Percentiles rank a stretch among this genome's conserved stretches.
Conservation (phyloP, 53 echinoderm and acorn worm genomes). For the Temnopleurus reevesii region DNA sequence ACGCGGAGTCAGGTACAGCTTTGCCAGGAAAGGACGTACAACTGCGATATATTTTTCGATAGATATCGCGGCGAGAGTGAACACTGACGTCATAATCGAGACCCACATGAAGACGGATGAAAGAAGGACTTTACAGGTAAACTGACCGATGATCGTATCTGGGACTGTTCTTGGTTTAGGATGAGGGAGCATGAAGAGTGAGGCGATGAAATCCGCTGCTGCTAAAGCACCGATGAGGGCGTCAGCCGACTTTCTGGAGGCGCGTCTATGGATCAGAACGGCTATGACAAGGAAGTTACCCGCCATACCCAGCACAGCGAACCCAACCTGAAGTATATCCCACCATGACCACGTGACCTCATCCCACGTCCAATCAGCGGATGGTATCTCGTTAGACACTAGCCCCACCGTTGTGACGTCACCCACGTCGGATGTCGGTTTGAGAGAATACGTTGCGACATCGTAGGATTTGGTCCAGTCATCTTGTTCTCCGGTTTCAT, state of each 20-base stretch:
- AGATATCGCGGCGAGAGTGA: conserved; percentile 13
- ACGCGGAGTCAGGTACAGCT: neutral
- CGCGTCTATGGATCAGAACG: conserved; percentile 2
- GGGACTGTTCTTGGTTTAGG: neutral
- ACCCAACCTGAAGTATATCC: conserved; percentile 13
- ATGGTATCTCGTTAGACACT: no score
- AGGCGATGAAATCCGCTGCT: conserved; percentile 1
- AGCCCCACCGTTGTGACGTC: no score
- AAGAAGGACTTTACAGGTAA: neutral
- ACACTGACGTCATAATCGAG: neutral
- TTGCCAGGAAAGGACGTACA: neutral
- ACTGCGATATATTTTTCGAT: conserved; percentile 13
- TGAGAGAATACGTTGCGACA: no score
- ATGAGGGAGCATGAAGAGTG: conserved; percentile 20
- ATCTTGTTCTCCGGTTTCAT: no score
- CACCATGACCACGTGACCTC: conserved; percentile 40
- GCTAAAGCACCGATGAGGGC: conserved; percentile 39
- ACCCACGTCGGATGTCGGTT: no score
- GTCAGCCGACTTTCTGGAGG: conserved; percentile 1
- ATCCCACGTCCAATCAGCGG: conserved; percentile 16
- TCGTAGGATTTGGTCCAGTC: no score
- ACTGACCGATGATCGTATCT: neutral
- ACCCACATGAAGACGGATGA: conserved; percentile 42
- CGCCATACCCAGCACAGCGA: neutral
- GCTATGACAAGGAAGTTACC: conserved; percentile 28